Evolutionary conservation across 2,888 invertebrate genomes (phyloP), one percentile per base, ranked within the genome.

Genomic region (Trissolcus brochymenae): DNA sequence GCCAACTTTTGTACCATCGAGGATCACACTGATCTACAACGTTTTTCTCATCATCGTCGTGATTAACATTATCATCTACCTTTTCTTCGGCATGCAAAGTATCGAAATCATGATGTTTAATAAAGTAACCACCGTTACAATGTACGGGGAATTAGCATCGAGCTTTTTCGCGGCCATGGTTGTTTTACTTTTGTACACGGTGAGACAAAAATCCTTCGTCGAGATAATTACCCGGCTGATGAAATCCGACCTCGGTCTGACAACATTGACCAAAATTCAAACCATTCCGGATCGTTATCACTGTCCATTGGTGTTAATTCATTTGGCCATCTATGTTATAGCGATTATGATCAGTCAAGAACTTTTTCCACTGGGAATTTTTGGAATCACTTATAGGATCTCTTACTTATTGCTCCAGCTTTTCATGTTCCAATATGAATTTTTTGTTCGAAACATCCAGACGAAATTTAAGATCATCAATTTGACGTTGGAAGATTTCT

Each of bases 371-470:
- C 0, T 14, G 4, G 16, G n/a, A 46, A 2, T 16, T 16, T 16
- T 46, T 16, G 46, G 46, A 1, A 16, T n/a, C 3, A 4, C 16
- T 7, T 14, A 16, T 3, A 9, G 9, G 35, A 11, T 35, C 6
- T 72, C 71, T 14, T 57, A 59, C 19, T 59, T 59, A 13, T 0
- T 72, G 0, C 57, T 19, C 1, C 21, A 35, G 2, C 0, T 64
- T n/a, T 72, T 72, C 13, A 21, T 64, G 13, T 59, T n/a, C 0
- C 71, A 72, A 25, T 72, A 72, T 13, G 59, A 43, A 16, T 72
- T 59, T n/a, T 35, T 59, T 1, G 49, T 72, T 6, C 56, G 54
- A 14, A 49, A 11, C 4, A 57, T 72, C 11, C 41, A 62, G 14
- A 0, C 11, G 9, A 46, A 14, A 14, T 46, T 46, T 46, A 16